Conservation (phyloP, 2,797 vertebrate genomes). For the Myotis planiceps region DNA sequence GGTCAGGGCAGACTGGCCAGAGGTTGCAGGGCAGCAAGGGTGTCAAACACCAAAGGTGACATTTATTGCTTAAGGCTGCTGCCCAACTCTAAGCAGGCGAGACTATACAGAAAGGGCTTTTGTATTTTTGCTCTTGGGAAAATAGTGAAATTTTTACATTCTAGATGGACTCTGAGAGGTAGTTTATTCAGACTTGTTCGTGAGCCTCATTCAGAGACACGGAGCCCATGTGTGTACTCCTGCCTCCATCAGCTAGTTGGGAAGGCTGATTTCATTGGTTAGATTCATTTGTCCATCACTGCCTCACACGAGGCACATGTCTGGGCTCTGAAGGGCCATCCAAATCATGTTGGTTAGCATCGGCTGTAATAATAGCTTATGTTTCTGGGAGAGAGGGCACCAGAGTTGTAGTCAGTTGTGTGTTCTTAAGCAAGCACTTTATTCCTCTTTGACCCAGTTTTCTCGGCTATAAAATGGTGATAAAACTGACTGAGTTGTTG, state of each 20-base stretch:
- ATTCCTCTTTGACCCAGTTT: slow-evolving; percentile 40
- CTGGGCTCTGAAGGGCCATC: neutral
- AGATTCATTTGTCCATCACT: neutral
- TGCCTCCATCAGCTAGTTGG: neutral
- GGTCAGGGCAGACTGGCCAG: neutral
- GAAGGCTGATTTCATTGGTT: neutral
- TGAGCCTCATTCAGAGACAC: neutral
- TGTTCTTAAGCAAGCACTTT: slow-evolving; percentile 22
- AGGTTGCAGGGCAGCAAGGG: neutral
- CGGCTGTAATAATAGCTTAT: neutral
- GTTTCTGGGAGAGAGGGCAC: neutral
- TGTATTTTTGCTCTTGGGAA: neutral
- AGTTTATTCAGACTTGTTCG: neutral
- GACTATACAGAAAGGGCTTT: neutral
- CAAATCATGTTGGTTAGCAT: neutral
- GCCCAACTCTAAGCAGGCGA: neutral
- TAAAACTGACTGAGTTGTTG: neutral
- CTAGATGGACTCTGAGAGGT: neutral
- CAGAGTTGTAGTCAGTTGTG: neutral
- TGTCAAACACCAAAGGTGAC: neutral
- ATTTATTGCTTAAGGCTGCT: neutral
- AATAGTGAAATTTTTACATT: neutral
- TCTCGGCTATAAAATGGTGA: slow-evolving; percentile 28
- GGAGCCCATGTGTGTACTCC: neutral
- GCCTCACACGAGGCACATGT: neutral